phyloP scores from a whole-genome alignment of 23 tunicate genomes.

The Aplidium turbinatum region DNA sequence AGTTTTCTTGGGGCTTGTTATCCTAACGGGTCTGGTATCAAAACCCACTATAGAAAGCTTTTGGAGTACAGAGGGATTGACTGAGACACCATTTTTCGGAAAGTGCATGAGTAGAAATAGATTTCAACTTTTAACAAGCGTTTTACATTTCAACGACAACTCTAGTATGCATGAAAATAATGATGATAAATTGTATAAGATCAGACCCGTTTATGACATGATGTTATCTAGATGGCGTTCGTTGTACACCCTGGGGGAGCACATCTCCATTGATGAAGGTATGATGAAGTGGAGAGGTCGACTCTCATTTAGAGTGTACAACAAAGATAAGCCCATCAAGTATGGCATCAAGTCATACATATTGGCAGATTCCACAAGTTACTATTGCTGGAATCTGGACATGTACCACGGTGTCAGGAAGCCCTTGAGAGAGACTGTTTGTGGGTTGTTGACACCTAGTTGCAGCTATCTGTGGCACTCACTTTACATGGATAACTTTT shows the following conservation, averaged over 20 bases:
- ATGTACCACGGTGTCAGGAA: conserved; percentile 6
- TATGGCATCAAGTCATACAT: conserved; percentile 50
- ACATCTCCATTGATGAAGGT: conserved; percentile 42
- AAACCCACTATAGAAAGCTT: neutral
- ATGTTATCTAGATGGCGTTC: conserved; percentile 26
- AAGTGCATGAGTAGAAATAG: conserved; percentile 24
- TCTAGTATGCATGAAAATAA: conserved; percentile 13
- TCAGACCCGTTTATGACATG: conserved; percentile 17
- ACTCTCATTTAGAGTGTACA: conserved; percentile 27
- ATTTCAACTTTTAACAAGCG: conserved; percentile 18
- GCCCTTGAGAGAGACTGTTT: conserved; percentile 33
- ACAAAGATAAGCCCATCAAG: conserved; percentile 39
- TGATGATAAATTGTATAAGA: conserved; percentile 25
- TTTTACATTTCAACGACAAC: conserved; percentile 44
- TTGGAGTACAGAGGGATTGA: conserved; percentile 2
- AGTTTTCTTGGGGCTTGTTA: conserved; percentile 27
- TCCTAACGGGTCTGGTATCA: conserved; percentile 16
- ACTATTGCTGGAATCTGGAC: conserved; percentile 45
- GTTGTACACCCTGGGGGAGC: conserved; percentile 40
- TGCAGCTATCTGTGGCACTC: conserved; percentile 24
- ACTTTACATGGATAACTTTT: conserved; percentile 42
- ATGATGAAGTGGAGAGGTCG: conserved; percentile 47
- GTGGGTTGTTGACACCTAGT: conserved; percentile 26
- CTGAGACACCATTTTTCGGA: conserved; percentile 23
- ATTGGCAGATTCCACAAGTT: conserved; percentile 27